Evolutionary conservation across 2,113 vertebrate species (phyloP), one percentile per base, ranked within the genome.

Genomic region (Esox niger): DNA sequence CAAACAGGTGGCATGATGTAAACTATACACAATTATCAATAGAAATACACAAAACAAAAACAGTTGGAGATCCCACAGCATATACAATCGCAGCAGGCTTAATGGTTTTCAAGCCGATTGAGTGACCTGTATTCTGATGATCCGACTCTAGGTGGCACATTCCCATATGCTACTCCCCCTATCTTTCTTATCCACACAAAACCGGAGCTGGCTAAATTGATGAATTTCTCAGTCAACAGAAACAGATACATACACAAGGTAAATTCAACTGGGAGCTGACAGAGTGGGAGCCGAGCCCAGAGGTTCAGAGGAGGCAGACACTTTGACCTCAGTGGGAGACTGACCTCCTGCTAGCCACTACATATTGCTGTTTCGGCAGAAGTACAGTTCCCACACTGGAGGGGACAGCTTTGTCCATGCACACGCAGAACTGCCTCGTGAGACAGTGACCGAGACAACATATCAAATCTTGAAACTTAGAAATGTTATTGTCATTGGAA

Each of bases 61-160:
- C 15, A 21, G 6, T 52, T 52, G 17, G n/a, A 52, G 47, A 21
- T 52, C 47, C n/a, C 6, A 6, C 38, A 43, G 11, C 6, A 8
- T n/a, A 52, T 21, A 52, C 15, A n/a, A n/a, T 52, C 6, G 71
- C 66, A 56, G 80, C 79, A 80, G 76, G 77, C 83, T 83, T 74
- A 68, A 3, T n/a, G n/a, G 0, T 67, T 49, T 21, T 66, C 64
- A 78, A 79, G 81, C 77, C 74, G 78, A 75, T 63, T 66, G 23
- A 38, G 25, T 72, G 68, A 60, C 66, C 82, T 82, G 87, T 79
- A 78, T 84, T 74, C 15, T 57, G 54, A 59, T 58, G 8, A 11
- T 9, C 49, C 74, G 66, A 73, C 87, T 75, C 63, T 80, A 87
- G 86, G 83, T 78, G 87, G 84, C 85, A 78, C 66, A 59, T 78